phyloP scores from a whole-genome alignment of 2,113 vertebrate species.

The Oncorhynchus clarkii region DNA sequence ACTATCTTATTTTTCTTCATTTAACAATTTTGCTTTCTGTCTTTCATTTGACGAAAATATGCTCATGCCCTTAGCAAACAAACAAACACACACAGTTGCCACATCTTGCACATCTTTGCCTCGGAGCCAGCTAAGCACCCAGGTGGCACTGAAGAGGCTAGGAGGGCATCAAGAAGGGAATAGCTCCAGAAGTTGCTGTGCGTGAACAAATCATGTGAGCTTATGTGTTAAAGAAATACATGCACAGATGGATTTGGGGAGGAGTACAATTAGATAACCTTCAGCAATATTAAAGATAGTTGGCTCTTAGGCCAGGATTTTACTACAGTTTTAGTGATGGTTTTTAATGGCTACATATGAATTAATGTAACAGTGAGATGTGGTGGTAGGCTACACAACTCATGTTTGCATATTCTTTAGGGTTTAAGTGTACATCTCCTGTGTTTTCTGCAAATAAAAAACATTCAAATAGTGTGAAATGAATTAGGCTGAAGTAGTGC shows the following conservation, averaged over 20 bases:
- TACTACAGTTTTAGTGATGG: background rate
- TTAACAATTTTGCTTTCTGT: slow-evolving; percentile 32
- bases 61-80: slow-evolving; percentile 56
- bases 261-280: slow-evolving; percentile 34
- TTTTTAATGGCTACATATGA: background rate
- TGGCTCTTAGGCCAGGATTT: background rate
- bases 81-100: slow-evolving; percentile 27
- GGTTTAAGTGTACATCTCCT: background rate
- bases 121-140: slow-evolving; percentile 66
- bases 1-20: slow-evolving; percentile 34
- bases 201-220: slow-evolving; percentile 59
- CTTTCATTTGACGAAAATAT: slow-evolving; percentile 43
- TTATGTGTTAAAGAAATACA: slow-evolving; percentile 55
- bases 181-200: slow-evolving; percentile 46
- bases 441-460: slow-evolving; percentile 23
- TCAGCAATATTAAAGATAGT: slow-evolving; percentile 34
- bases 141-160: slow-evolving; percentile 65
- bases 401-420: background rate
- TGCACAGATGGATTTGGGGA: slow-evolving; percentile 67
- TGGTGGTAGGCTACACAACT: background rate
- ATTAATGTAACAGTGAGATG: background rate
- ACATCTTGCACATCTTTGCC: slow-evolving; percentile 59
- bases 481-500: slow-evolving; percentile 8
- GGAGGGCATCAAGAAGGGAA: slow-evolving; percentile 46
- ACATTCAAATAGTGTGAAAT: slow-evolving; percentile 27